These are phyloP conservation scores for Brachyistius frenatus DNA, from an alignment of 2,113 vertebrate species.

Conservation along the genomic window DNA sequence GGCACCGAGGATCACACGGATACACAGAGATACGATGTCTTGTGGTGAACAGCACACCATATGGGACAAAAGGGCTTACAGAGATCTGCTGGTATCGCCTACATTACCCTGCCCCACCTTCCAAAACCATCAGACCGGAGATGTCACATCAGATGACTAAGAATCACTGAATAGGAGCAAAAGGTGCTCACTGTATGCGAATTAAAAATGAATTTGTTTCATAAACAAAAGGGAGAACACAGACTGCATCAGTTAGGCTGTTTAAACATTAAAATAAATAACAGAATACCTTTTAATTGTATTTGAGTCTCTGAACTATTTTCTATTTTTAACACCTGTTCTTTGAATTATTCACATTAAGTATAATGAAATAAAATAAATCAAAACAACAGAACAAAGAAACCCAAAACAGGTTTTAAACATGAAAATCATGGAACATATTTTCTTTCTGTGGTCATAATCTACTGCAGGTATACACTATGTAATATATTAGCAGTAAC, in stretches of 20 bases:
- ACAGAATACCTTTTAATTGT: background rate
- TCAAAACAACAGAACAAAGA: too few species aligned
- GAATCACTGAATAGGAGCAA: conserved; percentile 8
- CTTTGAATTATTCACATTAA: too few species aligned
- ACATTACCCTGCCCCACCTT: conserved; percentile 31
- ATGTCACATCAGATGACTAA: conserved; percentile 11
- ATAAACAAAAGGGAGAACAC: background rate
- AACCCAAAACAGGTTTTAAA: too few species aligned
- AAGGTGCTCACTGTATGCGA: background rate
- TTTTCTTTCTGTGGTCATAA: too few species aligned
- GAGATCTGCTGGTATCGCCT: conserved; percentile 53
- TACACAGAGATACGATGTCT: conserved; percentile 49
- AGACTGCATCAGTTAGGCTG: background rate
- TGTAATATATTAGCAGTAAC: background rate
- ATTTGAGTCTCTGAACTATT: too few species aligned
- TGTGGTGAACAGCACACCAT: conserved; percentile 50
- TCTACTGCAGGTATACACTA: too few species aligned
- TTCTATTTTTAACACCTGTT: too few species aligned
- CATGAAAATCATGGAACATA: too few species aligned
- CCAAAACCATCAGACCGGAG: conserved; percentile 4
- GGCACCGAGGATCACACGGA: conserved; percentile 53
- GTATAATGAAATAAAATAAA: too few species aligned
- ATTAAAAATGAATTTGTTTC: background rate
- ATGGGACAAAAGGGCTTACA: conserved; percentile 63
- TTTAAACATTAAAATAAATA: background rate